A percentile compares a stretch with the other conserved stretches of the same genome.
Evolutionary conservation across 1,140 invertebrate species (phyloP).

Genomic region (Drosophila cardini): DNA sequence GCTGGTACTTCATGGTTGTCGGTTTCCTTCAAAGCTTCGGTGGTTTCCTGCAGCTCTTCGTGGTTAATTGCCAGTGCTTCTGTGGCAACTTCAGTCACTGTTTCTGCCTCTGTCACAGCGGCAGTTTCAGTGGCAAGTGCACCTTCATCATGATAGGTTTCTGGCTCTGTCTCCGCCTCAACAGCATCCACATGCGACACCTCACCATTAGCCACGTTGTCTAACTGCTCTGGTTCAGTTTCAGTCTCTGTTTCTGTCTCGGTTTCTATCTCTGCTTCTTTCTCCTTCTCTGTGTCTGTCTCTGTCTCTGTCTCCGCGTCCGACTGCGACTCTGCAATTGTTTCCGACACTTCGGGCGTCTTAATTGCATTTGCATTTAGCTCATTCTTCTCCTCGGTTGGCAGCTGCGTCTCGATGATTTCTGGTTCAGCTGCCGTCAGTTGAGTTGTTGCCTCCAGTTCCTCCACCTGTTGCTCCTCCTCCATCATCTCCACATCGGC

Average conservation of each 20-base stretch:
- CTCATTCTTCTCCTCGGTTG: slow-evolving; percentile 24
- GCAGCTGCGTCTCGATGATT: slow-evolving; percentile 21
- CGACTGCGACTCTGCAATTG: slow-evolving; percentile 58
- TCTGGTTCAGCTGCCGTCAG: slow-evolving; percentile 37
- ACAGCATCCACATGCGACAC: slow-evolving; percentile 51
- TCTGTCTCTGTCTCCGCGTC: slow-evolving; percentile 32
- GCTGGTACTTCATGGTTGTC: slow-evolving; percentile 2
- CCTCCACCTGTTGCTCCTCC: not conserved
- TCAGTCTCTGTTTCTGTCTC: slow-evolving; percentile 8
- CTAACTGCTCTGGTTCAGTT: slow-evolving; percentile 12
- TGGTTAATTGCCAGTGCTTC: slow-evolving; percentile 37
- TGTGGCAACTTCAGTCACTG: slow-evolving; percentile 13
- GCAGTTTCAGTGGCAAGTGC: slow-evolving; percentile 19
- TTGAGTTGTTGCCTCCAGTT: slow-evolving; percentile 24
- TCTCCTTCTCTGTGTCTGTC: slow-evolving; percentile 4
- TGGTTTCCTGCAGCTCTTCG: slow-evolving; percentile 35
- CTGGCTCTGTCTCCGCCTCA: slow-evolving; percentile 34
- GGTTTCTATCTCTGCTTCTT: slow-evolving; percentile 23
- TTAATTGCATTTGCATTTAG: slow-evolving; percentile 81
- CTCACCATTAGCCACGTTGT: slow-evolving; percentile 57
- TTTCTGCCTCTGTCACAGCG: slow-evolving; percentile 30
- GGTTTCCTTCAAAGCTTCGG: slow-evolving; percentile 24
- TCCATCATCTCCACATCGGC: slow-evolving; percentile 11
- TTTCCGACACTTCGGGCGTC: slow-evolving; percentile 77
- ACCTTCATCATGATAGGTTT: slow-evolving; percentile 34